phyloP scores from a whole-genome alignment of 2,797 vertebrate genomes.

The Syngnathus acus region DNA sequence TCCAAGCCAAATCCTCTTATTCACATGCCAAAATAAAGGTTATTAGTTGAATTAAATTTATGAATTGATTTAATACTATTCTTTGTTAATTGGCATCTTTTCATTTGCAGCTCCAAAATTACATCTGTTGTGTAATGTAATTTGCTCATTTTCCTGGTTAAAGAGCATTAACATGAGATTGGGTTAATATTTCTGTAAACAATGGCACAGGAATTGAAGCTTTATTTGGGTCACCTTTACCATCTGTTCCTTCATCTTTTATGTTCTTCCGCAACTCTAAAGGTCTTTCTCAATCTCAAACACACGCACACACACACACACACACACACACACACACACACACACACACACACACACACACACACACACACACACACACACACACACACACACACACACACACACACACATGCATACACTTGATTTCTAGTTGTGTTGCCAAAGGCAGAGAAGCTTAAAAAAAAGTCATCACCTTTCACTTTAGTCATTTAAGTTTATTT shows the following conservation, averaged over 20 bases:
- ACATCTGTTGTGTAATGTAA: background rate
- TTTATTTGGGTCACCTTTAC: slow-evolving; percentile 1
- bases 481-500: too few relatives aligned
- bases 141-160: background rate
- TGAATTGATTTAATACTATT: background rate
- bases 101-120: background rate
- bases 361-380: too few relatives aligned
- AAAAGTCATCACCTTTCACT: too few relatives aligned
- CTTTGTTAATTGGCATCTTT: slow-evolving; percentile 6
- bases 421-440: too few relatives aligned
- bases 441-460: too few relatives aligned
- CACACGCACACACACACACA: background rate
- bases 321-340: background rate
- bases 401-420: too few relatives aligned
- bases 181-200: background rate
- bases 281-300: background rate
- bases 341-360: too few relatives aligned
- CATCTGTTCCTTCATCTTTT: background rate
- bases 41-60: slow-evolving; percentile 3
- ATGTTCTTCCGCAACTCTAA: slow-evolving; percentile 15
- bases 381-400: too few relatives aligned
- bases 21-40: slow-evolving; percentile 7
- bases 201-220: background rate
- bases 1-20: slow-evolving; percentile 5
- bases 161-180: background rate